Percentiles rank a stretch among this genome's conserved stretches.
These are phyloP conservation scores for Calycopis cecrops DNA, from an alignment of 1,140 invertebrate genomes.

Conservation along the genomic window DNA sequence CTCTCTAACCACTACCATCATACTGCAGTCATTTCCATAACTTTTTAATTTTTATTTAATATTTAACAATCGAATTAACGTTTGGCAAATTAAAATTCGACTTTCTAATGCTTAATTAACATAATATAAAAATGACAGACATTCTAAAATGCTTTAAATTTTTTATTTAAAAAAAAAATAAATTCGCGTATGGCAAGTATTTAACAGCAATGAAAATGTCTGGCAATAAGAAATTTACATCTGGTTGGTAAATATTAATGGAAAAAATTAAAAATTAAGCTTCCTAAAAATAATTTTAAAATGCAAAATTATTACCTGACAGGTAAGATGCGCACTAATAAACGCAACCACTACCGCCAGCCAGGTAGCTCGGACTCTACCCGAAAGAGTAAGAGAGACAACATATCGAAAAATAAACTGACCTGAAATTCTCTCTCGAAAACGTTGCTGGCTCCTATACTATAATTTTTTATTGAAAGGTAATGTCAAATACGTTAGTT, in stretches of 20 bases:
- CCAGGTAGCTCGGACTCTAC: neutral
- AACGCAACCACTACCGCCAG: neutral
- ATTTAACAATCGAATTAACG: slow-evolving; percentile 19
- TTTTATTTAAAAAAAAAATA: neutral
- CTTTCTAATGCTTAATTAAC: slow-evolving; percentile 16
- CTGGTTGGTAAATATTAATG: slow-evolving; percentile 3
- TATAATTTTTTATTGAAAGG: too few relatives aligned
- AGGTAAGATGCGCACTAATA: too few relatives aligned
- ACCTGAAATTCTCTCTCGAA: neutral
- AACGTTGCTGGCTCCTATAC: slow-evolving; percentile 3
- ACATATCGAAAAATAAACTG: neutral
- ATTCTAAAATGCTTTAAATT: too few relatives aligned
- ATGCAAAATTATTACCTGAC: neutral
- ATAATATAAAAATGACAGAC: too few relatives aligned
- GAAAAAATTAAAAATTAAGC: slow-evolving; percentile 6
- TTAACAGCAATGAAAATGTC: too few relatives aligned
- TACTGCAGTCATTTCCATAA: slow-evolving; percentile 5
- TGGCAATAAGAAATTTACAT: slow-evolving; percentile 2
- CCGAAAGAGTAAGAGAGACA: neutral
- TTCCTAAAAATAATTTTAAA: neutral
- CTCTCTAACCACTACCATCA: too few relatives aligned
- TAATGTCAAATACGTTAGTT: too few relatives aligned
- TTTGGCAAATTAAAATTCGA: slow-evolving; percentile 18
- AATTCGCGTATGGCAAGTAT: slow-evolving; percentile 1
- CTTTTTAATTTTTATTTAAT: slow-evolving; percentile 17